Evolutionary conservation across 1,140 invertebrate genomes (phyloP).

Genomic region (Drosophila watanabei): DNA sequence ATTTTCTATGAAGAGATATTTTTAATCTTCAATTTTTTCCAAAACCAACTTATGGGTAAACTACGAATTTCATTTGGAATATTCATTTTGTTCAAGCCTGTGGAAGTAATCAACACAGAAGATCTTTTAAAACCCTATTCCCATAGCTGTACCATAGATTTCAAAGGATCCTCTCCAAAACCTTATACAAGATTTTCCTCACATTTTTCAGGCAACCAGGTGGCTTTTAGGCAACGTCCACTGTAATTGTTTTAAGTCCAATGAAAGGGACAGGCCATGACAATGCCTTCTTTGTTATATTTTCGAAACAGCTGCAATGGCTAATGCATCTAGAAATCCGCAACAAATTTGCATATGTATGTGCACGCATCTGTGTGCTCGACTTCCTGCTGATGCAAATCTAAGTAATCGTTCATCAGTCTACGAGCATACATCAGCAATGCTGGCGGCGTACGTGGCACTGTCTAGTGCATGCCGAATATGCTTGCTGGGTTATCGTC

Average conservation of each 20-base stretch:
- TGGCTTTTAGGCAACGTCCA: background rate
- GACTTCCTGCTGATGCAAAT: slow-evolving; percentile 19
- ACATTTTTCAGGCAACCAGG: background rate
- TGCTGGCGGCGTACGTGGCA: slow-evolving; percentile 65
- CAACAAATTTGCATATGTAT: slow-evolving; percentile 19
- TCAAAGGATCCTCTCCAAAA: background rate
- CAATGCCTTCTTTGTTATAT: slow-evolving; percentile 34
- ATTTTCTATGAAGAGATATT: background rate
- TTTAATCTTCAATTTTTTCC: background rate
- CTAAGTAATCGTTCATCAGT: background rate
- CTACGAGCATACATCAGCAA: slow-evolving; percentile 9
- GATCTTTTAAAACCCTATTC: background rate
- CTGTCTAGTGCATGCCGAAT: slow-evolving; percentile 45
- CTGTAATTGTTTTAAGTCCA: slow-evolving; percentile 5
- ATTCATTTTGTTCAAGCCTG: background rate
- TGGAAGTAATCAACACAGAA: background rate
- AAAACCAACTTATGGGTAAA: background rate
- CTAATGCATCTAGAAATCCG: slow-evolving; percentile 20
- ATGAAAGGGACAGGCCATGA: slow-evolving; percentile 17
- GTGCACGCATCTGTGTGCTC: slow-evolving; percentile 1
- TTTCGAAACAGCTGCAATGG: slow-evolving; percentile 16
- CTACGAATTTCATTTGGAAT: background rate
- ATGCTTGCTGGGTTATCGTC: slow-evolving; percentile 76
- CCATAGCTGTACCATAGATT: background rate
- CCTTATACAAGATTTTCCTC: background rate